These are phyloP conservation scores for Leptobrachium leishanense DNA, from an alignment of 2,113 vertebrate species.

Conservation along the genomic window DNA sequence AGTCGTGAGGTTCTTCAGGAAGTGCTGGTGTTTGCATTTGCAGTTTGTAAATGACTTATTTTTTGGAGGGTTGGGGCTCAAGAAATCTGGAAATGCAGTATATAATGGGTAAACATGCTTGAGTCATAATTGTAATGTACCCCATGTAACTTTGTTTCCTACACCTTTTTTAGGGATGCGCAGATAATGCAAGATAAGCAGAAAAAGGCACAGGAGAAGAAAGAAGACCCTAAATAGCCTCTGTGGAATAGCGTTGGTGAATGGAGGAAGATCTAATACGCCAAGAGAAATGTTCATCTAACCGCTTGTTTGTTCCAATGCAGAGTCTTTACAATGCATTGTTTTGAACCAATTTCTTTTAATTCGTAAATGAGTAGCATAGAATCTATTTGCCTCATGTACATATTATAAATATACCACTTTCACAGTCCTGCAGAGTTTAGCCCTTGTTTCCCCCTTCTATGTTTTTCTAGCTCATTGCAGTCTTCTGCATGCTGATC, in stretches of 20 bases:
- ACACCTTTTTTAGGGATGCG: conserved; percentile 74
- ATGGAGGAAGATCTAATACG: not conserved
- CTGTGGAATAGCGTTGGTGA: not conserved
- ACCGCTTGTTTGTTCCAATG: conserved; percentile 21
- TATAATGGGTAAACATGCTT: too few species aligned
- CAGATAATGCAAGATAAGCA: conserved; percentile 96
- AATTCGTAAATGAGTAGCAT: conserved; percentile 29
- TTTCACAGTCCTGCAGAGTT: conserved; percentile 7
- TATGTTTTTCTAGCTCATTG: not conserved
- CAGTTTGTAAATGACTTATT: too few species aligned
- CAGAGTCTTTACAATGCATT: conserved; percentile 18
- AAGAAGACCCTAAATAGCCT: conserved; percentile 69
- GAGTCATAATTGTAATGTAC: too few species aligned
- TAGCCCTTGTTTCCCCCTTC: not conserved
- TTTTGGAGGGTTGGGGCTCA: too few species aligned
- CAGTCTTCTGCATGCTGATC: conserved; percentile 24
- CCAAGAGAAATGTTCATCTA: conserved; percentile 18
- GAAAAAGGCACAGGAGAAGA: conserved; percentile 78
- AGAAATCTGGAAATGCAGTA: too few species aligned
- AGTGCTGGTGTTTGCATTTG: too few species aligned
- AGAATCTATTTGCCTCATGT: conserved; percentile 26
- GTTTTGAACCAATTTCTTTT: conserved; percentile 21
- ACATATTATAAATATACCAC: conserved; percentile 45
- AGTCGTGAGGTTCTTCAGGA: too few species aligned
- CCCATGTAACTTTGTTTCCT: not conserved